phyloP scores from a whole-genome alignment of 2,888 invertebrate species.

The Coenonympha arcania region DNA sequence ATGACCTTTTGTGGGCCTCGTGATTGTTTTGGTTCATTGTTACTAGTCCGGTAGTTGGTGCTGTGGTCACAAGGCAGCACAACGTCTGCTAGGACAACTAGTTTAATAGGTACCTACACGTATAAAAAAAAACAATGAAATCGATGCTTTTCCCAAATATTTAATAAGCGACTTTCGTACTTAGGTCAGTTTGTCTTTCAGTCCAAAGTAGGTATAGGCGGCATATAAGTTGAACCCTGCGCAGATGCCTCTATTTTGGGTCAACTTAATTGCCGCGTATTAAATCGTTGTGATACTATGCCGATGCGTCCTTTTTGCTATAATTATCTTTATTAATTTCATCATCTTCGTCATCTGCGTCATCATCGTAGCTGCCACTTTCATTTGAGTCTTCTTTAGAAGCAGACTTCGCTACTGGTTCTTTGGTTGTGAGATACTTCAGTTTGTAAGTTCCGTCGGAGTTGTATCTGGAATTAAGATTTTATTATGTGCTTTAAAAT shows the following conservation, averaged over 20 bases:
- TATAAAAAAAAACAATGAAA: too few relatives aligned
- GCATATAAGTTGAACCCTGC: too few relatives aligned
- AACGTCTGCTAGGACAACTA: too few relatives aligned
- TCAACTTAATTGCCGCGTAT: too few relatives aligned
- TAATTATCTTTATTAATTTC: constrained; percentile 7
- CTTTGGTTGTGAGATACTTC: constrained; percentile 68
- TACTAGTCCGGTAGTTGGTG: too few relatives aligned
- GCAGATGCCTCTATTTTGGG: too few relatives aligned
- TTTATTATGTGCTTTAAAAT: too few relatives aligned
- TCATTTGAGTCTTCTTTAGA: constrained; percentile 16
- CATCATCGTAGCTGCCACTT: constrained; percentile 6
- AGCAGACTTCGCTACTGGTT: constrained; percentile 23
- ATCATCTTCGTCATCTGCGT: constrained; percentile 9
- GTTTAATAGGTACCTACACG: too few relatives aligned
- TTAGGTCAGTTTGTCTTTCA: neutral
- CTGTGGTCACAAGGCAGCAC: too few relatives aligned
- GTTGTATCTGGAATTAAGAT: constrained; percentile 59
- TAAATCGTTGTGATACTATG: neutral
- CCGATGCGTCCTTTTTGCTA: neutral
- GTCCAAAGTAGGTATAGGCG: neutral
- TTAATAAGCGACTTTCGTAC: constrained; percentile 25
- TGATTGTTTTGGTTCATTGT: too few relatives aligned
- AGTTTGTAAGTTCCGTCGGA: constrained; percentile 76
- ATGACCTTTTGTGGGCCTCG: too few relatives aligned
- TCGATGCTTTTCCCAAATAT: constrained; percentile 12